A percentile compares a stretch with the other conserved stretches of the same genome.
These are phyloP conservation scores for Lasius platythorax DNA, from an alignment of 2,888 invertebrate species.

Conservation along the genomic window DNA sequence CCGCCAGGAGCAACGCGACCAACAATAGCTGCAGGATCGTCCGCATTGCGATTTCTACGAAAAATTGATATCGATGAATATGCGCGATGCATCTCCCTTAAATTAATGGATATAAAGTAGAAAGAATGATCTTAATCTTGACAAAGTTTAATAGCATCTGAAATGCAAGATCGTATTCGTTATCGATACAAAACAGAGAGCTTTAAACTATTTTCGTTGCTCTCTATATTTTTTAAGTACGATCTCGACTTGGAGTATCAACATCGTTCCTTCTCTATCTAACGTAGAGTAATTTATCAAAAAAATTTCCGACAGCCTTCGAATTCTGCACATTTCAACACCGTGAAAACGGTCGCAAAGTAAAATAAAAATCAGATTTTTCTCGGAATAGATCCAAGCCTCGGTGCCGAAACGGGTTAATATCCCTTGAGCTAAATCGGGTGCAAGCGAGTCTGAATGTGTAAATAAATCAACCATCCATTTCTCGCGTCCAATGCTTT, in stretches of 20 bases:
- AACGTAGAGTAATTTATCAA: background rate
- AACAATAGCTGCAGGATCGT: slow-evolving; percentile 81
- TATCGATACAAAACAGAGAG: background rate
- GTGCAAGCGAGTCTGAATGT: slow-evolving; percentile 14
- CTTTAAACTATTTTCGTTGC: slow-evolving; percentile 1
- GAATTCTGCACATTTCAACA: background rate
- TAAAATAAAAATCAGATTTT: background rate
- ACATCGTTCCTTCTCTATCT: background rate
- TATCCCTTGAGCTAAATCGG: slow-evolving; percentile 46
- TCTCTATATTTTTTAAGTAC: background rate
- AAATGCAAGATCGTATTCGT: background rate
- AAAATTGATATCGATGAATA: slow-evolving; percentile 56
- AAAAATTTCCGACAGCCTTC: background rate
- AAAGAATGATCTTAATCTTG: background rate
- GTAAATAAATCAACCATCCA: slow-evolving; percentile 50
- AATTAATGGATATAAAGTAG: slow-evolving; percentile 11
- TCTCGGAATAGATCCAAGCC: slow-evolving; percentile 42
- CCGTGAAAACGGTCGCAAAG: background rate
- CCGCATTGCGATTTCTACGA: slow-evolving; percentile 78
- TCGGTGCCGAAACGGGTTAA: slow-evolving; percentile 39
- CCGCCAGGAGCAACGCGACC: slow-evolving; percentile 78
- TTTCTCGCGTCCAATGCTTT: slow-evolving; percentile 31
- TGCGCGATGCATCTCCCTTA: background rate
- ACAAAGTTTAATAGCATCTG: slow-evolving; percentile 3
- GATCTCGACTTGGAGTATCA: background rate